Percentiles rank a stretch among this genome's conserved stretches.
phyloP scores from a whole-genome alignment of 2,113 vertebrate species.

The Macrotus californicus region DNA sequence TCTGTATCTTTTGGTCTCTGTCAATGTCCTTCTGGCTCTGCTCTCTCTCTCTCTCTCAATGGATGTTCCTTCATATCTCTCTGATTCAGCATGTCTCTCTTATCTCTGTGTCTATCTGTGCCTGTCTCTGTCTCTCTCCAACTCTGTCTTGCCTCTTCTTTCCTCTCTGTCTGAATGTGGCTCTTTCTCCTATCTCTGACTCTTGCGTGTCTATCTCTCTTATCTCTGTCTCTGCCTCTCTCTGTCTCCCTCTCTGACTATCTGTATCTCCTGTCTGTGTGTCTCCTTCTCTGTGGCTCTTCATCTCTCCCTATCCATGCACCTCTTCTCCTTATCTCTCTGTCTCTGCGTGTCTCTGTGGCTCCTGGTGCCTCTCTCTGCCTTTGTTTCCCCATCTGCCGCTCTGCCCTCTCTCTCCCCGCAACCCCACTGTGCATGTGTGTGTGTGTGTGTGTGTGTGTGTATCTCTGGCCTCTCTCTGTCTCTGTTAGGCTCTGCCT shows the following conservation, averaged over 20 bases:
- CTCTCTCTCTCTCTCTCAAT: background rate
- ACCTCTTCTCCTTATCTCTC: no score
- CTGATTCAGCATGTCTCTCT: background rate
- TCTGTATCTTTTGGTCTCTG: constrained; percentile 64
- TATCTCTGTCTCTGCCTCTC: background rate
- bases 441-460: no score
- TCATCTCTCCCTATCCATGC: no score
- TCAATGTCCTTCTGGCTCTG: constrained; percentile 10
- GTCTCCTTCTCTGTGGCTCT: constrained; percentile 6
- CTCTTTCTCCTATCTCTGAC: background rate
- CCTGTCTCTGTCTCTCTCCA: constrained; percentile 12
- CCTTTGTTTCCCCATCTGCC: constrained; percentile 66
- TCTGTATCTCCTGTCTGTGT: background rate
- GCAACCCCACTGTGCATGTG: constrained; percentile 54
- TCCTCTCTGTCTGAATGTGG: background rate
- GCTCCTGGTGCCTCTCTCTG: constrained; percentile 67
- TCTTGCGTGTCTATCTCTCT: background rate
- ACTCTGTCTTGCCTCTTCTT: background rate
- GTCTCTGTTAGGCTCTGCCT: constrained; percentile 75
- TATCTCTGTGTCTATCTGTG: background rate
- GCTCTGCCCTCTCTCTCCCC: constrained; percentile 63
- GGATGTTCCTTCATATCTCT: constrained; percentile 4
- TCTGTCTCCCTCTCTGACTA: background rate
- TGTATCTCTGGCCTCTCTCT: constrained; percentile 75
- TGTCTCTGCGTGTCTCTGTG: constrained; percentile 67